Conservation (phyloP, 2,888 invertebrate genomes). For the Drosophila subsilvestris region DNA sequence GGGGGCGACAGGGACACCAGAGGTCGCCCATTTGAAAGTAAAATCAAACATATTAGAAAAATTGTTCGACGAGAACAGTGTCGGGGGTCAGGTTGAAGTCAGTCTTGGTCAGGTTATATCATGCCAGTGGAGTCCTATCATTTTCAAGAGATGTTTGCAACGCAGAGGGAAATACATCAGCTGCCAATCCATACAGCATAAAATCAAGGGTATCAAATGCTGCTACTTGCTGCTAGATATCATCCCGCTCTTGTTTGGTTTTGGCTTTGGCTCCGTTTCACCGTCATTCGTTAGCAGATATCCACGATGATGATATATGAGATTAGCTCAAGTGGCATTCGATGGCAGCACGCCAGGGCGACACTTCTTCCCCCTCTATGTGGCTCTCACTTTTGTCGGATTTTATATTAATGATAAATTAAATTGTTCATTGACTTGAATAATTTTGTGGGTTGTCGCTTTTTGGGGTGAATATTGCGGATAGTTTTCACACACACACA, state of each 20-base stretch:
- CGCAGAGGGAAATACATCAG: neutral
- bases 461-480: conserved; percentile 52
- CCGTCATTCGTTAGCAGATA: conserved; percentile 48
- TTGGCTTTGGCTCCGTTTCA: conserved; percentile 35
- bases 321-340: conserved; percentile 74
- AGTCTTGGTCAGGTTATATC: neutral
- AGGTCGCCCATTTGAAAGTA: conserved; percentile 72
- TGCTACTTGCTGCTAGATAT: conserved; percentile 4
- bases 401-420: conserved; percentile 81
- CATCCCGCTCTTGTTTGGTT: conserved; percentile 5
- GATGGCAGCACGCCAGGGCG: conserved; percentile 74
- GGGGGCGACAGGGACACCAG: conserved; percentile 21
- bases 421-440: conserved; percentile 80
- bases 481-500: conserved; percentile 52
- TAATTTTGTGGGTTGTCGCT: conserved; percentile 74
- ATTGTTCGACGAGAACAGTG: conserved; percentile 35
- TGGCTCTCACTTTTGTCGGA: conserved; percentile 60
- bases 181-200: neutral
- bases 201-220: conserved; percentile 6
- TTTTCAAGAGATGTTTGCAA: too few species aligned
- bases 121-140: too few species aligned
- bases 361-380: conserved; percentile 46
- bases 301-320: conserved; percentile 76
- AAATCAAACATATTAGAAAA: conserved; percentile 76
- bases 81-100: neutral